Base-by-base conservation (phyloP, 2,888 invertebrate species). In the Cyrtodaria siliqua region DNA sequence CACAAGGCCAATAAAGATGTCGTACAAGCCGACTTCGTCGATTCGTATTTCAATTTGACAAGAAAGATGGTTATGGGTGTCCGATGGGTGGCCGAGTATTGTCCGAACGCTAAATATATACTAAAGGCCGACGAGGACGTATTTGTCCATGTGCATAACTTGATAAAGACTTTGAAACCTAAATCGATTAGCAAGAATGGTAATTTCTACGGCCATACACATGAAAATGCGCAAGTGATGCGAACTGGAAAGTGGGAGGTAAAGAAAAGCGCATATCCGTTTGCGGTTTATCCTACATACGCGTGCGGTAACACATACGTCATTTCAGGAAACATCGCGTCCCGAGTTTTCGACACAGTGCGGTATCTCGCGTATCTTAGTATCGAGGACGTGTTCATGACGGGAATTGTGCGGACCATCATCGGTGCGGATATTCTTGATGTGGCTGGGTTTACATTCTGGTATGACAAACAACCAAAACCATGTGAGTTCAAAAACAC, bases 321-420 rank as follows among this genome's bases (percentile, higher is more conserved):
- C 57, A 61, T 87, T 8, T 82, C 84, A 40, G 74, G 61, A 3
- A 76, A 79, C 14, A 82, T 86, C 6, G 83, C 84, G 0, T 8
- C 61, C 12, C 49, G 70, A 20, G 59, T 89, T 16, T 74, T 80
- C 20, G 71, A 75, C 27, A 67, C 78, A 3, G 82, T 87, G 2
- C 75, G 83, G 20, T 71, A 79, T 27, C 42, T 88, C 40, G 83
- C 84, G 8, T 82, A 82, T 67, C 61, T 89, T 8, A 83, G 84
- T n/a, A 83, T 89, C 8, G 90, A 90, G 67, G 90, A 90, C 42
- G 90, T 87, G 6, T 88, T 84, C 68, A 82, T 90, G 6, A 87
- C 88, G 2, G 90, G 90, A 14, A 78, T 90, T 12, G 62, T 88
- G 16, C 75, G 87, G 0, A 83, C 82, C 38, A 61, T 77, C 1